Base-by-base conservation (phyloP, 1,140 invertebrate species). In the Aphaenogaster ashmeadi region DNA sequence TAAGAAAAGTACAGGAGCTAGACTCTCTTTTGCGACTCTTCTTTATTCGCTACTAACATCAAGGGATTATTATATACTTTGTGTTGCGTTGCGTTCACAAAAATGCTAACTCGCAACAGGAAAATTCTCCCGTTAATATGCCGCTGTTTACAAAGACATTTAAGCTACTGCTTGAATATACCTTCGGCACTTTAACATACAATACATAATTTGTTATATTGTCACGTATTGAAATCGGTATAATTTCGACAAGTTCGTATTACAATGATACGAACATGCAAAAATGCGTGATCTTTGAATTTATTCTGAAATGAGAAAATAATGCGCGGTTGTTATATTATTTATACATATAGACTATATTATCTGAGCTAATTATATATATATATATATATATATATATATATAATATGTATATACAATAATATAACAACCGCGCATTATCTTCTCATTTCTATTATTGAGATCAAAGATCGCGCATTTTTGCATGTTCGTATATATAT, bases 21-120 rank as follows among this genome's bases (percentile, higher is more conserved):
- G 69, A 84, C 71, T 86, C 84, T 89, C 74, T 50, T 91, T 87
- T 80, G 71, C 78, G 67, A 54, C 64, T 71, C 84, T 85, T 79
- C 33, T 81, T 88, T 85, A 90, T 90, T 93, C 90, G 84, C 87
- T 90, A 75, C 88, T 91, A 88, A 52, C 81, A 88, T 88, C 67
- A 58, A 91, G 87, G 87, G 86, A 92, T 93, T 92, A 91, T 92
- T 89, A 87, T 88, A 79, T 67, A 83, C 38, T 79, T 85, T 72
- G 85, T 62, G 56, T 6, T 21, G 27, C 54, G 47, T 64, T 64
- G 41, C 50, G 47, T 62, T 71, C 7, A 50, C 47, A n/a, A 83
- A 83, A 56, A n/a, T 62, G 13, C 64, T 71, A 71, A 71, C 78
- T 81, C 64, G 47, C n/a, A 47, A 33, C 4, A 52, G 7, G 27